phyloP scores from a whole-genome alignment of 1,140 invertebrate genomes.

The Teleogryllus occipitalis region DNA sequence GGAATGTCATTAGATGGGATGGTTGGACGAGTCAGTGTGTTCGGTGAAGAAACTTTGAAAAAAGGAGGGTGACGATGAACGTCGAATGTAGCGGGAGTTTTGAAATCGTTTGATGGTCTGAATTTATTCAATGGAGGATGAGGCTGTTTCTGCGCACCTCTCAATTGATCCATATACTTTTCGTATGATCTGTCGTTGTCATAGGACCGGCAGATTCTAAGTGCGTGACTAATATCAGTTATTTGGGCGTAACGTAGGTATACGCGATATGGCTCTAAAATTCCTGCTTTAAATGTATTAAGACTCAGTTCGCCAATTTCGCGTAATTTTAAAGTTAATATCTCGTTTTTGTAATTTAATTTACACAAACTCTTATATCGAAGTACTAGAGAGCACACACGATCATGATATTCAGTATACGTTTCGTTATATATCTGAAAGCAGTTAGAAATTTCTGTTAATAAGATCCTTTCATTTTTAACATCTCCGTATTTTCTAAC shows the following conservation, averaged over 20 bases:
- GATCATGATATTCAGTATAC: background rate
- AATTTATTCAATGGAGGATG: background rate
- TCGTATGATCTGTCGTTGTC: background rate
- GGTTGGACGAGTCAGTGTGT: background rate
- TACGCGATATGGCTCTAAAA: background rate
- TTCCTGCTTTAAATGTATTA: background rate
- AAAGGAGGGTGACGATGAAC: background rate
- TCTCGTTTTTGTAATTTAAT: background rate
- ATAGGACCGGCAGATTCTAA: background rate
- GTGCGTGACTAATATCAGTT: background rate
- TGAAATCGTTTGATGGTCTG: background rate
- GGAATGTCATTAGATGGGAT: background rate
- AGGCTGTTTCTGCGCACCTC: background rate
- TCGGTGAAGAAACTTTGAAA: background rate
- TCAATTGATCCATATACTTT: slow-evolving; percentile 5
- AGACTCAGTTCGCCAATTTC: background rate
- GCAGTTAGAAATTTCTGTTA: background rate
- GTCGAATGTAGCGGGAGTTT: background rate
- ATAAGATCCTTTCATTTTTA: background rate
- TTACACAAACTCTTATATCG: background rate
- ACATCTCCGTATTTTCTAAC: slow-evolving; percentile 6
- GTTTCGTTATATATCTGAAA: background rate
- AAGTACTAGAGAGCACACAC: background rate
- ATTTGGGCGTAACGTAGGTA: no score
- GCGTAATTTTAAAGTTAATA: background rate